Conservation (phyloP, 2,797 vertebrate species). For the Notamacropus eugenii region DNA sequence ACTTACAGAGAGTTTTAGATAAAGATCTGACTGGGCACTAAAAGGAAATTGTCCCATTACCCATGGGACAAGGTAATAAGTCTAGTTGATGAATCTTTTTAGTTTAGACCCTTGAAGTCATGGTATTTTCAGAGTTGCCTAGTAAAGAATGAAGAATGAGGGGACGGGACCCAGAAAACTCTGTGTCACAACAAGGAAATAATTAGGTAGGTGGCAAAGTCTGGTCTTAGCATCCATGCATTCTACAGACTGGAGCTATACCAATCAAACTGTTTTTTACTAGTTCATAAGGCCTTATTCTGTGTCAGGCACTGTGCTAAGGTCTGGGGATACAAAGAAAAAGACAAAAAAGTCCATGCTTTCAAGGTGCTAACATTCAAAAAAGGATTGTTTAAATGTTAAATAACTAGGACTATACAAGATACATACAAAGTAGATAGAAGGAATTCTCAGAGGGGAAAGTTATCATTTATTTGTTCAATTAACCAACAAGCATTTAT, state of each 20-base stretch:
- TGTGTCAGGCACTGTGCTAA: background rate
- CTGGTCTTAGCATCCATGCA: background rate
- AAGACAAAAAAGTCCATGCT: background rate
- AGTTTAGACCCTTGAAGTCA: background rate
- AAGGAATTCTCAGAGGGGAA: background rate
- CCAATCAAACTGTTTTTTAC: background rate
- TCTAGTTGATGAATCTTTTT: too few species aligned
- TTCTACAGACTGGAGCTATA: background rate
- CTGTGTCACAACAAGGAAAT: background rate
- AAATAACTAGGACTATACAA: background rate
- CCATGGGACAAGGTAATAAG: background rate
- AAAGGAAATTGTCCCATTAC: background rate
- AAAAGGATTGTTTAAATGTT: background rate
- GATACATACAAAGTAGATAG: background rate
- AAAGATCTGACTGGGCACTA: background rate
- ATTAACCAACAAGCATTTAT: background rate
- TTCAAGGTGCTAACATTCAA: background rate
- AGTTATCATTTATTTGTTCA: background rate
- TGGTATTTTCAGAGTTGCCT: background rate
- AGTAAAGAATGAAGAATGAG: conserved; percentile 17
- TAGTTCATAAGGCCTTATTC: background rate
- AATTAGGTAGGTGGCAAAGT: background rate
- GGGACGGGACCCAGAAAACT: background rate
- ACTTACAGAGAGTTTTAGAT: background rate
- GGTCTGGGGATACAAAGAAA: background rate